phyloP scores from a whole-genome alignment of 2,113 vertebrate species.

The Cygnus atratus region DNA sequence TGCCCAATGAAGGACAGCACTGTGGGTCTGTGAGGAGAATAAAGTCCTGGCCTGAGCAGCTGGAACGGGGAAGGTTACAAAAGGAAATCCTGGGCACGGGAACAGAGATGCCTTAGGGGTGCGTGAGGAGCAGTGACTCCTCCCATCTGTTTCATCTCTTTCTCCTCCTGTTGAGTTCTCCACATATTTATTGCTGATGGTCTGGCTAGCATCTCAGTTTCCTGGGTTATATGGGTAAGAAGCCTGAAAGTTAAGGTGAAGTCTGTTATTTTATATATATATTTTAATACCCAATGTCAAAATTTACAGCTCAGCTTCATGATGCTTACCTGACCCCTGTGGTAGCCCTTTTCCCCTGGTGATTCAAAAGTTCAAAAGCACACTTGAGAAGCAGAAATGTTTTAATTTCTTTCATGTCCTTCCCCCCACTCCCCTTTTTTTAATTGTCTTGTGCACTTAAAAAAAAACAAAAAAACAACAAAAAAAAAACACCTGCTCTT shows the following conservation, averaged over 20 bases:
- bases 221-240: neutral
- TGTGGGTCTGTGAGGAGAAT: neutral
- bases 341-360: neutral
- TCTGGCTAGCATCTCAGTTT: neutral
- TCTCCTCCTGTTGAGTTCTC: neutral
- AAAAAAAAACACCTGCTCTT: neutral
- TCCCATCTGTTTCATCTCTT: neutral
- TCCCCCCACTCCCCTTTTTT: too few species aligned
- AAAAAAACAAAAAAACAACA: neutral
- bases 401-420: neutral
- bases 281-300: neutral
- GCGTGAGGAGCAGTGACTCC: neutral
- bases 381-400: neutral
- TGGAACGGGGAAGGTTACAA: neutral
- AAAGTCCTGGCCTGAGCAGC: neutral
- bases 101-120: neutral
- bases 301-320: neutral
- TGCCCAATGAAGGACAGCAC: neutral
- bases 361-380: constrained; percentile 6
- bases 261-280: neutral
- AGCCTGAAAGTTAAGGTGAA: neutral
- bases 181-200: neutral
- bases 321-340: neutral
- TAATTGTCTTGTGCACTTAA: neutral
- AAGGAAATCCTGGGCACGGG: neutral